phyloP scores from a whole-genome alignment of 2,888 invertebrate species.

The Vandiemenella viatica region DNA sequence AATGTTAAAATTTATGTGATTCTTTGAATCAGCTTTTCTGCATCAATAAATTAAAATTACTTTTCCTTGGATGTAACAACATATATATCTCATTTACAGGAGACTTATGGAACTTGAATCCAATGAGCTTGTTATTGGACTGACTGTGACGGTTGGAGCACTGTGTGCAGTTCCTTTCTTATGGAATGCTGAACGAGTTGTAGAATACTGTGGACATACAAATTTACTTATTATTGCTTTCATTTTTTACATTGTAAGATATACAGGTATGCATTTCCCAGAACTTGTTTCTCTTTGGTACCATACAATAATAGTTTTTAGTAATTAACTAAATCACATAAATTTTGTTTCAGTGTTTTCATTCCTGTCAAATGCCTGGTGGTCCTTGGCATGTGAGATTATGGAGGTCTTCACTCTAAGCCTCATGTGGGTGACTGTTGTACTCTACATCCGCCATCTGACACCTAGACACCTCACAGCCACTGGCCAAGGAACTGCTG shows the following conservation, averaged over 20 bases:
- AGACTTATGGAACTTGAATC: constrained; percentile 42
- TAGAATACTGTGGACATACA: constrained; percentile 69
- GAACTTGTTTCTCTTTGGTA: no score
- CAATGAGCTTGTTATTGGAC: constrained; percentile 41
- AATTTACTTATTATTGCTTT: constrained; percentile 73
- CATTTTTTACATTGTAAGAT: constrained; percentile 61
- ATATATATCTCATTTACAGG: constrained; percentile 38
- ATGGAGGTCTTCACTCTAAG: constrained; percentile 63
- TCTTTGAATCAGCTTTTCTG: no score
- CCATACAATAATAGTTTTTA: no score
- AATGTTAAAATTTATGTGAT: no score
- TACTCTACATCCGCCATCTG: constrained; percentile 66
- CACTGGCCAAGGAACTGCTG: constrained; percentile 62
- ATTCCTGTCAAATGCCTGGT: constrained; percentile 38
- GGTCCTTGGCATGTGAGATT: constrained; percentile 53
- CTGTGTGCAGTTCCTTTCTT: constrained; percentile 54
- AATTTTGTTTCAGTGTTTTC: constrained; percentile 35
- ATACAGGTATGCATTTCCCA: constrained; percentile 39
- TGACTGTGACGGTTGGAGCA: constrained; percentile 50
- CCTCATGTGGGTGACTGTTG: constrained; percentile 63
- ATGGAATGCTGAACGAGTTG: constrained; percentile 64
- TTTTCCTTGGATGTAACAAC: no score
- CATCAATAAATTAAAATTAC: no score
- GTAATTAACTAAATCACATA: no score
- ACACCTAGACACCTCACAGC: constrained; percentile 61